Evolutionary conservation across 2,888 invertebrate species (phyloP).

Genomic region (Aphodius granarius): DNA sequence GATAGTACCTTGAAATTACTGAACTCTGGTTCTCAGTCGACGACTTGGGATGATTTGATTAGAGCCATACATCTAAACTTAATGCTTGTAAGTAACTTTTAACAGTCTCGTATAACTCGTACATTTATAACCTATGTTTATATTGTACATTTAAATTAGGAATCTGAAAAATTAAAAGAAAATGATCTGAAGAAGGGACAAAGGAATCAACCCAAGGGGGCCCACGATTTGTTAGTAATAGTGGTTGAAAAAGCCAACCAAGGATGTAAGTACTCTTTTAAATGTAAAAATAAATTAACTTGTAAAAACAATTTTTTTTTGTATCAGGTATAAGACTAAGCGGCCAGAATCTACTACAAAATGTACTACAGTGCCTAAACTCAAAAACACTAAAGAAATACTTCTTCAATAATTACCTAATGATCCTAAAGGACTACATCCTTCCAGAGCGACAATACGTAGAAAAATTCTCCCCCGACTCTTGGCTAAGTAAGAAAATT

Average conservation of each 20-base stretch:
- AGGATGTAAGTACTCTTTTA: slow-evolving; percentile 42
- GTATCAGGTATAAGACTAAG: slow-evolving; percentile 50
- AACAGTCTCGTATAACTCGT: slow-evolving; percentile 51
- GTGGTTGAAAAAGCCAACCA: slow-evolving; percentile 56
- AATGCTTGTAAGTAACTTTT: slow-evolving; percentile 27
- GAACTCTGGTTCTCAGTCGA: slow-evolving; percentile 49
- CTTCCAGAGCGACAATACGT: slow-evolving; percentile 58
- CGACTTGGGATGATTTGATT: slow-evolving; percentile 56
- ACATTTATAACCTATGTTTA: slow-evolving; percentile 20
- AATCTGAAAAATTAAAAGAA: slow-evolving; percentile 57
- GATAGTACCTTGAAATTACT: slow-evolving; percentile 53
- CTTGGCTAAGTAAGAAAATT: slow-evolving; percentile 61
- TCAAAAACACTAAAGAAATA: slow-evolving; percentile 44
- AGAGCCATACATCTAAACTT: slow-evolving; percentile 34
- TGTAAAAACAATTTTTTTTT: slow-evolving; percentile 16
- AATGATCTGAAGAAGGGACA: slow-evolving; percentile 52
- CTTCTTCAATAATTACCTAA: slow-evolving; percentile 59
- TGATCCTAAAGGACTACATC: slow-evolving; percentile 59
- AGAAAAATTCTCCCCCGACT: slow-evolving; percentile 54
- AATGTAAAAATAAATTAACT: background rate
- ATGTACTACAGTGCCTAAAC: slow-evolving; percentile 52
- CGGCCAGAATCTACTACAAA: slow-evolving; percentile 53
- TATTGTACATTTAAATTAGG: slow-evolving; percentile 51
- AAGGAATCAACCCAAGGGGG: slow-evolving; percentile 38
- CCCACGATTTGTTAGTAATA: slow-evolving; percentile 43